Evolutionary conservation across 2,888 invertebrate genomes (phyloP).

Genomic region (Athrips mouffetella): DNA sequence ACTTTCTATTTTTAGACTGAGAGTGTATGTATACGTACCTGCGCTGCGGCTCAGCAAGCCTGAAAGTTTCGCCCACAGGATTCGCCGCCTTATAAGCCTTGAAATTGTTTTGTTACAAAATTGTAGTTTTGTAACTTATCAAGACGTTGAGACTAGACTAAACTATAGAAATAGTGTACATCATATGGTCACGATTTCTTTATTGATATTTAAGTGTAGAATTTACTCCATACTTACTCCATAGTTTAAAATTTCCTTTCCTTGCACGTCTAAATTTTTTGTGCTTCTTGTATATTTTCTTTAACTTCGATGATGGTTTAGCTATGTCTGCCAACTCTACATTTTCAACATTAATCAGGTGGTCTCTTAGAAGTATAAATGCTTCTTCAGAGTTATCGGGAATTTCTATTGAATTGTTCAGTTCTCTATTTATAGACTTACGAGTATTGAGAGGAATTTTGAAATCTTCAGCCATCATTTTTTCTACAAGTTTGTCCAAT

Average conservation of each 20-base stretch:
- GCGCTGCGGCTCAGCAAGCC: too few species aligned
- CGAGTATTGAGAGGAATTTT: background rate
- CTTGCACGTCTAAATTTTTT: constrained; percentile 29
- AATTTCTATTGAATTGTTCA: background rate
- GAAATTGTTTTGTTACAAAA: too few species aligned
- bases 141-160: too few species aligned
- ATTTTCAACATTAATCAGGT: background rate
- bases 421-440: background rate
- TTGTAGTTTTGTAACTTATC: too few species aligned
- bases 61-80: too few species aligned
- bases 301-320: background rate
- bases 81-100: too few species aligned
- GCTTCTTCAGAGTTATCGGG: background rate
- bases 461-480: background rate
- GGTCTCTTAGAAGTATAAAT: background rate
- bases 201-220: too few species aligned
- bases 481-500: background rate
- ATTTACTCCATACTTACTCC: background rate
- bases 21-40: too few species aligned
- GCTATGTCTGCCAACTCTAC: background rate
- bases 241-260: constrained; percentile 1
- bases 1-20: too few species aligned
- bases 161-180: too few species aligned
- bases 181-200: too few species aligned
- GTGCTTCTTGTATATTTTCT: constrained; percentile 32